Percentiles rank a stretch among this genome's conserved stretches.
These are phyloP conservation scores for Actenoides hombroni DNA, from an alignment of 2,113 vertebrate species.

Conservation along the genomic window DNA sequence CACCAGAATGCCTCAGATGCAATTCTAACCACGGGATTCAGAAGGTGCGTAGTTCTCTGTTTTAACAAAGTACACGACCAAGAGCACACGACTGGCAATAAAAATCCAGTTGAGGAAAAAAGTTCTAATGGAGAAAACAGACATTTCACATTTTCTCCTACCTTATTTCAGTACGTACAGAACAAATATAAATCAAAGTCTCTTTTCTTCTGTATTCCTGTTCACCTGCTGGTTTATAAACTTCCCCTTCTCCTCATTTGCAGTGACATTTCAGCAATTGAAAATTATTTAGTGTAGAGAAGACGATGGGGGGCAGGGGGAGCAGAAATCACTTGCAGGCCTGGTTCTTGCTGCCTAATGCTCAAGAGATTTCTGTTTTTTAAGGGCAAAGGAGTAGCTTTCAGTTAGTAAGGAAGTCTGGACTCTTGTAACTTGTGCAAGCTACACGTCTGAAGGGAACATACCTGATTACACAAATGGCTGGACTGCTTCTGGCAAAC, in stretches of 20 bases:
- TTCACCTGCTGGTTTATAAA: conserved; percentile 67
- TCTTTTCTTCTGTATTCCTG: conserved; percentile 18
- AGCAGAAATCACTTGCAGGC: conserved; percentile 49
- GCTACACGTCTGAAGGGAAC: not conserved
- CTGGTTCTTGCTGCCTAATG: not conserved
- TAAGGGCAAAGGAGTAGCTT: not conserved
- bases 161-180: not conserved
- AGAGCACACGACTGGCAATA: not conserved
- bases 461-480: not conserved
- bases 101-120: not conserved
- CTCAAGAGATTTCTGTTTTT: not conserved
- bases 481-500: not conserved
- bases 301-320: not conserved
- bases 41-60: not conserved
- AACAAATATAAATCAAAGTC: conserved; percentile 50
- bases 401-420: not conserved
- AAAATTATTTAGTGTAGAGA: conserved; percentile 30
- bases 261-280: conserved; percentile 35
- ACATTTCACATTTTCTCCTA: conserved; percentile 12
- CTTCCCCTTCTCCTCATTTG: conserved; percentile 46
- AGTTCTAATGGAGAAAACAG: conserved; percentile 42
- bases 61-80: not conserved
- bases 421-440: not conserved
- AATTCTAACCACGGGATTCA: not conserved
- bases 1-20: not conserved